Percentiles rank a stretch among this genome's conserved stretches.
Evolutionary conservation across 30 jellyfish, hydroid and myxozoan genomes (phyloP).

Genomic region (Hydractinia echinata): DNA sequence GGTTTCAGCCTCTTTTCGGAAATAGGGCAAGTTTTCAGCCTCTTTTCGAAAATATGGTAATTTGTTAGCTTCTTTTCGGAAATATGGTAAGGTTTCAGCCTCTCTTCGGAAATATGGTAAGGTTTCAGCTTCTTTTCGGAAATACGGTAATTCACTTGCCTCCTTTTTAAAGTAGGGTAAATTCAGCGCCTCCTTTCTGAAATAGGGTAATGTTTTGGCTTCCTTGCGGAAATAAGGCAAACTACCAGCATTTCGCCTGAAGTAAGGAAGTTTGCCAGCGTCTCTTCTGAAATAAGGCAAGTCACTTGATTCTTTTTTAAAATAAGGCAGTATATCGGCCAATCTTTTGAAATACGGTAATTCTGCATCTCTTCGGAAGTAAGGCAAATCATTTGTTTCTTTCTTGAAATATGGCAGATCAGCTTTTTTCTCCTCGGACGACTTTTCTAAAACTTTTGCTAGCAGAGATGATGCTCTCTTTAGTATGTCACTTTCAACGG

Average conservation of each 20-base stretch:
- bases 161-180: not conserved
- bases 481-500: too few species aligned
- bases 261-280: not conserved
- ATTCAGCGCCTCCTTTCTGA: not conserved
- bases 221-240: not conserved
- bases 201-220: not conserved
- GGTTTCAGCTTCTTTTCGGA: not conserved
- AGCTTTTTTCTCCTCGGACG: not conserved
- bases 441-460: too few species aligned
- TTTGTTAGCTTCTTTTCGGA: not conserved
- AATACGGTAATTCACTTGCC: not conserved
- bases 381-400: not conserved
- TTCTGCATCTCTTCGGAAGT: not conserved
- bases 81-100: not conserved
- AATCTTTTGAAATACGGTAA: constrained; percentile 1
- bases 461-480: too few species aligned
- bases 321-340: not conserved
- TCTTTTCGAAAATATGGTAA: not conserved
- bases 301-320: not conserved
- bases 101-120: not conserved
- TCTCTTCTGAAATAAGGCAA: not conserved
- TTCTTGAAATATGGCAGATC: not conserved
- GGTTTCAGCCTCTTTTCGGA: not conserved
- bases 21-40: not conserved
- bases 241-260: not conserved